A percentile compares a stretch with the other conserved stretches of the same genome.
These are phyloP conservation scores for Agrypnia vestita DNA, from an alignment of 1,140 invertebrate genomes.

Conservation along the genomic window DNA sequence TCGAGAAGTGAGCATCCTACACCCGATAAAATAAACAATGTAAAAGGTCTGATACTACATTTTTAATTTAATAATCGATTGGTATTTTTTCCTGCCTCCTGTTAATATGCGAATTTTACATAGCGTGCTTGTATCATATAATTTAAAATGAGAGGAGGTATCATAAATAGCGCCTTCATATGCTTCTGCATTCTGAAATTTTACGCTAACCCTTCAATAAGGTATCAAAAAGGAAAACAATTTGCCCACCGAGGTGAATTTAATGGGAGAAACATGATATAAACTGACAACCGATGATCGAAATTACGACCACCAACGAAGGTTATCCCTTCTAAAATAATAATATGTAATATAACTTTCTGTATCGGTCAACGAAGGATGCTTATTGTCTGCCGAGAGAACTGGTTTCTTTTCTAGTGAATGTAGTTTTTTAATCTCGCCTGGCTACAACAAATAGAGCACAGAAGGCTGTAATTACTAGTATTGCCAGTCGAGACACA, in stretches of 20 bases:
- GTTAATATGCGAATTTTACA: slow-evolving; percentile 17
- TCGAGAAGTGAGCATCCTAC: too few relatives aligned
- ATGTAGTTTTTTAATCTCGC: slow-evolving; percentile 23
- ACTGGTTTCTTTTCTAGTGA: slow-evolving; percentile 31
- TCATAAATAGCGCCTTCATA: not conserved
- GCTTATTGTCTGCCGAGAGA: slow-evolving; percentile 13
- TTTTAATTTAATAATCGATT: too few relatives aligned
- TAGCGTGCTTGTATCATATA: slow-evolving; percentile 4
- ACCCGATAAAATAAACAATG: too few relatives aligned
- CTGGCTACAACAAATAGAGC: not conserved
- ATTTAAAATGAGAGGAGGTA: slow-evolving; percentile 7
- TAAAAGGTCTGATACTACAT: too few relatives aligned
- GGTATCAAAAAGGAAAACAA: not conserved
- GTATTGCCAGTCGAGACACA: not conserved
- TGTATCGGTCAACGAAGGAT: not conserved
- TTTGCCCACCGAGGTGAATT: slow-evolving; percentile 14
- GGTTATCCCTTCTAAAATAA: not conserved
- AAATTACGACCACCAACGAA: slow-evolving; percentile 25
- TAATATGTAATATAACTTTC: slow-evolving; percentile 9
- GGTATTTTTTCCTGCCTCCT: not conserved
- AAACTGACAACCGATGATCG: slow-evolving; percentile 36
- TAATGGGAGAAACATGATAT: slow-evolving; percentile 30
- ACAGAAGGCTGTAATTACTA: slow-evolving; percentile 4
- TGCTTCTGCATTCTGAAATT: not conserved
- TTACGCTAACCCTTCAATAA: slow-evolving; percentile 23